These are phyloP conservation scores for Ophioninae sp. DNA, from an alignment of 2,888 invertebrate genomes.

Conservation along the genomic window DNA sequence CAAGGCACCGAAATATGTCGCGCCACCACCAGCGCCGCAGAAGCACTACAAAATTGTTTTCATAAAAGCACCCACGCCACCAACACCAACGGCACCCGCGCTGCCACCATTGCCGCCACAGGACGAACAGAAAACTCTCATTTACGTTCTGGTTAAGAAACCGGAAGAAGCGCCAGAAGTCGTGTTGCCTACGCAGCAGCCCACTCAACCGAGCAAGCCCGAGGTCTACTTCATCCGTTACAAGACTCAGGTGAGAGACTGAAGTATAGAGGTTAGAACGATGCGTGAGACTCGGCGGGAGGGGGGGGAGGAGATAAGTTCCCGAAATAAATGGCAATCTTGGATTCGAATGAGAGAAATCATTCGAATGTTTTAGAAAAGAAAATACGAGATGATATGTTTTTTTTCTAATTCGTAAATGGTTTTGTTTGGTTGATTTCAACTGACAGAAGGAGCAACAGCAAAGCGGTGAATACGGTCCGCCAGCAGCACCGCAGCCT, in stretches of 20 bases:
- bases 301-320: neutral
- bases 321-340: too few species aligned
- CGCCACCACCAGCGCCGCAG: slow-evolving; percentile 84
- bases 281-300: neutral
- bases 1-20: slow-evolving; percentile 84
- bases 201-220: slow-evolving; percentile 93
- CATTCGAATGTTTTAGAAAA: too few species aligned
- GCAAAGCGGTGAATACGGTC: slow-evolving; percentile 75
- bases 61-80: slow-evolving; percentile 86
- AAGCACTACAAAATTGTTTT: slow-evolving; percentile 93
- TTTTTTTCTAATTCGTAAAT: too few species aligned
- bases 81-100: slow-evolving; percentile 81
- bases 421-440: slow-evolving; percentile 30
- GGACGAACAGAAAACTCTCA: slow-evolving; percentile 94
- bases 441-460: slow-evolving; percentile 73
- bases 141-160: slow-evolving; percentile 94
- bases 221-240: slow-evolving; percentile 96
- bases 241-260: slow-evolving; percentile 87
- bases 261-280: neutral
- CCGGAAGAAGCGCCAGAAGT: slow-evolving; percentile 92
- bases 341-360: too few species aligned
- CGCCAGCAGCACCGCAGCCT: slow-evolving; percentile 76
- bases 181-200: slow-evolving; percentile 89
- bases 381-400: too few species aligned
- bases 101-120: slow-evolving; percentile 86